Evolutionary conservation across 1,140 invertebrate genomes (phyloP), one percentile per base, ranked within the genome.

Genomic region (Bombus polaris): DNA sequence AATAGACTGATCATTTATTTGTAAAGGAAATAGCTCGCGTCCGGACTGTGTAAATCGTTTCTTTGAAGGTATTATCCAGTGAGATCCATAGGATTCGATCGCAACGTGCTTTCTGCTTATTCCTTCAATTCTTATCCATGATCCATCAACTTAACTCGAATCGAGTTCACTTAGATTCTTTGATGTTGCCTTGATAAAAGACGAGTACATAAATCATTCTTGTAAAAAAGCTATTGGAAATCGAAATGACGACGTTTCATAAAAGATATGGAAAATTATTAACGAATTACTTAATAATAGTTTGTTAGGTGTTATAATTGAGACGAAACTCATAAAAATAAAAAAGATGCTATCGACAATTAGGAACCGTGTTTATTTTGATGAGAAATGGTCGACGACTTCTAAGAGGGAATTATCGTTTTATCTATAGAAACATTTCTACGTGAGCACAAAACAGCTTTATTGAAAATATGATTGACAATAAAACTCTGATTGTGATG

Each of bases 1-100:
- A 76, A 76, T 42, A 37, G 72, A 44, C 72, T 83, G 70, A 75
- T 76, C 72, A 83, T 83, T 83, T 83, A 83, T 83, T 76, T 76
- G 42, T 76, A 53, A 66, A 66, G 59, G 42, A 62, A 47, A 76
- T 75, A 66, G 42, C 13, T 10, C 32, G 71, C 32, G 39, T 81
- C 2, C n/a, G 9, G 59, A 28, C 12, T 1, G 81, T 65, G 57
- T 32, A 66, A 76, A 75, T 83, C 81, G 42, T n/a, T 53, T 44
- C 35, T 28, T n/a, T n/a, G 22, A 18, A 8, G 2, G 13, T 42
- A 62, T 44, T 53, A 53, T 66, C 42, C 62, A 68, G 66, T 6
- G 13, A 12, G 59, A 66, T 66, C 68, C 44, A 28, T 12, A n/a
- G 18, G 2, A 42, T 3, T 47, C 66, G 66, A 68, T 35, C 66